Evolutionary conservation across 2,113 vertebrate genomes (phyloP), one percentile per base, ranked within the genome.

Genomic region (Pachyramphus minor): DNA sequence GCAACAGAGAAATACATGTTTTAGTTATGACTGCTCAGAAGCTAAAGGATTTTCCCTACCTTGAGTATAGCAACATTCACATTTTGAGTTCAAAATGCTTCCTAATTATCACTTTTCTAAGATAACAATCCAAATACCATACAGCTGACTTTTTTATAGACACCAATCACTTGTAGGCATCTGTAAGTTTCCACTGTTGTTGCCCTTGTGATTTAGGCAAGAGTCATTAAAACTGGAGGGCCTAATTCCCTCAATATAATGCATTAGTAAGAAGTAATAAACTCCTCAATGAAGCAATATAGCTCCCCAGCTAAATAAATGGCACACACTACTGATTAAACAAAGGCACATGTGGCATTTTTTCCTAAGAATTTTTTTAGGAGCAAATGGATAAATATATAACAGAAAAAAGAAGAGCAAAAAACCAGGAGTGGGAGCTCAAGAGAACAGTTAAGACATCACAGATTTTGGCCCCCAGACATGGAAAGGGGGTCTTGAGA

Each of bases 241-340:
- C n/a, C 25, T 81, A 89, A 95, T 92, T 97, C 76, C 84, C 73
- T 89, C 73, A 78, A 47, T 78, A 52, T 71, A 78, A 80, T 44
- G 84, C 27, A 84, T 56, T 35, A 75, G 30, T 58, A 92, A 81
- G 89, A 92, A 84, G 85, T 58, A 95, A 90, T 97, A 90, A 95
- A 60, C 76, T 88, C 64, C 52, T 88, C 81, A 81, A 81, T 78
- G 86, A 91, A 89, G 84, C 86, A 84, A 6, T 56, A 95, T 44
- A 87, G 80, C 69, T 95, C 91, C 91, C 93, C 60, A 75, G 95
- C 41, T 72, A 96, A 87, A 91, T 64, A 94, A 84, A 85, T 72
- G 52, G 60, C 89, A 89, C 56, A 78, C 21, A 27, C 37, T 66
- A 84, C 87, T 91, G 58, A 89, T 91, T 91, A 95, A 94, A 91